Base-by-base conservation (phyloP, 2,888 invertebrate species). In the Melinopterus prodromus region DNA sequence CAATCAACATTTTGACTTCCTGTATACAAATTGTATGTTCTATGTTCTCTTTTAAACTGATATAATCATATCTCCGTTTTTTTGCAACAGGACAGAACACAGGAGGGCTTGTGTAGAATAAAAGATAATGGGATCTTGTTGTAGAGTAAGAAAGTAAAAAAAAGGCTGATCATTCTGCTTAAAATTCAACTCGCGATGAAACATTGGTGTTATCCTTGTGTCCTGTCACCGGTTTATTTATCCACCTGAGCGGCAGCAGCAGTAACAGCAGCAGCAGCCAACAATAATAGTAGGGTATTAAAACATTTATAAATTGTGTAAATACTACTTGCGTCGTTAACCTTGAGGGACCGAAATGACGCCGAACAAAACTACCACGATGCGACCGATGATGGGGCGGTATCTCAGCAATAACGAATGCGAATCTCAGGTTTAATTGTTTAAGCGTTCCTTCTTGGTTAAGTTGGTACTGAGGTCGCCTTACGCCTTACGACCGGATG, bases 131-230 rank as follows among this genome's bases (percentile, higher is more conserved):
- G 9, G 12, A 53, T 53, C 53, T 53, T 53, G 53, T 53, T 53
- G 53, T 7, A 53, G 53, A 53, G 53, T 9, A 53, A 53, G 5
- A 53, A 12, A 1, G 12, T 9, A 53, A 53, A 53, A 7, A 53
- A 38, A 38, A 38, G 6, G 53, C 7, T 9, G 53, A 53, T 53
- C 53, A 12, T 53, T 53, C 53, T 53, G 9, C 12, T 53, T 53
- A 53, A 53, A 53, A 53, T 53, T 53, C 53, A 53, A 12, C 53
- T 53, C 53, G 53, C 53, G 53, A 53, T 53, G 53, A 53, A 53
- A 53, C 53, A 53, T 53, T 53, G 53, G 53, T 53, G 53, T 53
- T 53, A 53, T 53, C 53, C 53, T 53, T 53, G 53, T 53, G 53
- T 53, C 53, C 53, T 53, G 53, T 53, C 53, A 53, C 53, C 53